Percentiles rank a stretch among this genome's conserved stretches.
These are phyloP conservation scores for Ochropleura leucogaster DNA, from an alignment of 2,888 invertebrate species.

Conservation along the genomic window DNA sequence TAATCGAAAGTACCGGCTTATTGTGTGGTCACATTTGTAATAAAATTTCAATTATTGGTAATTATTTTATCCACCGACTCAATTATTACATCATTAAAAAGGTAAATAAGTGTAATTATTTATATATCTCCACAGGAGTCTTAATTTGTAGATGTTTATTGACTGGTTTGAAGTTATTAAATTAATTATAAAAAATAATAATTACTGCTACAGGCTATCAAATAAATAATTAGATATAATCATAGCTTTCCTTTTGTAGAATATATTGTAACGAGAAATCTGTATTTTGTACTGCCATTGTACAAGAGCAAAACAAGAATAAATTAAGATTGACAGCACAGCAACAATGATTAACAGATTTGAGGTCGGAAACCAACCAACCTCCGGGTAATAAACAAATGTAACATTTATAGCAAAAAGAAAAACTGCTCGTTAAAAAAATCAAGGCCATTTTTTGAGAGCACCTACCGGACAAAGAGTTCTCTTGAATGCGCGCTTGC, in stretches of 20 bases:
- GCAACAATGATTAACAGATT: conserved; percentile 32
- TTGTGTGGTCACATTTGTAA: conserved; percentile 41
- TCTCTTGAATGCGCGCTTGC: conserved; percentile 62
- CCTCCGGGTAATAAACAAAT: conserved; percentile 35
- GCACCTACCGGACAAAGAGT: conserved; percentile 53
- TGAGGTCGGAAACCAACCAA: conserved; percentile 48
- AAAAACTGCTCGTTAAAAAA: conserved; percentile 56
- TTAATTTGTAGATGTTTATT: conserved; percentile 17
- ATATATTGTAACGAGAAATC: conserved; percentile 11
- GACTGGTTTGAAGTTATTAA: conserved; percentile 15
- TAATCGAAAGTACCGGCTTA: conserved; percentile 12
- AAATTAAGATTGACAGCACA: conserved; percentile 31
- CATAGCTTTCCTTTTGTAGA: conserved; percentile 21
- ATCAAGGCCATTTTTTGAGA: conserved; percentile 67
- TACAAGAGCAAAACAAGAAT: conserved; percentile 17
- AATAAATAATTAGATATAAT: conserved; percentile 12
- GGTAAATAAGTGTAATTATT: conserved; percentile 36
- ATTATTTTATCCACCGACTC: conserved; percentile 17
- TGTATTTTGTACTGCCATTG: conserved; percentile 5
- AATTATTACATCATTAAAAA: conserved; percentile 37
- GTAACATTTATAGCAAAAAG: conserved; percentile 48
- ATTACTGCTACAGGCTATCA: conserved; percentile 15
- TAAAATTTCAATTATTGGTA: conserved; percentile 24
- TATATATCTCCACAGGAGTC: conserved; percentile 11
- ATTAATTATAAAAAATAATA: conserved; percentile 10